These are phyloP conservation scores for Acrobasis consociella DNA, from an alignment of 2,888 invertebrate genomes.

Conservation along the genomic window DNA sequence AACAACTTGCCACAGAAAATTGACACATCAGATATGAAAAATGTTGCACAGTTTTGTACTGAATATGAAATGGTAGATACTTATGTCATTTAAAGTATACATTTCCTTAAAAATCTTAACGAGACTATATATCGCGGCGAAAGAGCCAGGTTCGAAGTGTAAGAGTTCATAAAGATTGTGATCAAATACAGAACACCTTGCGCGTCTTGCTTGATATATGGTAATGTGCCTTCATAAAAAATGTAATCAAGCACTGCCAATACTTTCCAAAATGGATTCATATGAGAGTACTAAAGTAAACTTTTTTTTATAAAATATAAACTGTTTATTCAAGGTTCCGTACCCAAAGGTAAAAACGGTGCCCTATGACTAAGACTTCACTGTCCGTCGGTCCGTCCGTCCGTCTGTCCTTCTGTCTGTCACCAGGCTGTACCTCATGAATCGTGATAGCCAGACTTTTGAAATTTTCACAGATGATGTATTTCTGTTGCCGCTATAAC, in stretches of 20 bases:
- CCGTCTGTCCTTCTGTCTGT: too few species aligned
- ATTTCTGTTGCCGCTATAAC: too few species aligned
- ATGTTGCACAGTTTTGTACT: too few species aligned
- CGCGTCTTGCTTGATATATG: slow-evolving; percentile 12
- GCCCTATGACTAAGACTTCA: too few species aligned
- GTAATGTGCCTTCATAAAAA: slow-evolving; percentile 17
- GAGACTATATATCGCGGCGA: background rate
- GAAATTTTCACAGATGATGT: too few species aligned
- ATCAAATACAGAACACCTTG: slow-evolving; percentile 19
- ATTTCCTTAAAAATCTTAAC: background rate
- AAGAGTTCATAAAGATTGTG: slow-evolving; percentile 23
- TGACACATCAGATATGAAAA: too few species aligned
- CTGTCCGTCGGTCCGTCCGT: too few species aligned
- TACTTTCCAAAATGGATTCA: slow-evolving; percentile 12
- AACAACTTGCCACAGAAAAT: too few species aligned
- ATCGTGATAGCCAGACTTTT: too few species aligned
- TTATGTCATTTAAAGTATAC: background rate
- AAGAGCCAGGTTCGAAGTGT: slow-evolving; percentile 17
- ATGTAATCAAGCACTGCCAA: slow-evolving; percentile 18
- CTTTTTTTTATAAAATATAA: background rate
- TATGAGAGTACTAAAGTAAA: background rate
- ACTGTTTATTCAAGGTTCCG: background rate
- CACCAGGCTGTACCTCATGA: too few species aligned
- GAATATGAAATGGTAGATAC: too few species aligned
- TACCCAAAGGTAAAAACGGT: too few species aligned